Evolutionary conservation across 2,888 invertebrate species (phyloP), one percentile per base, ranked within the genome.

Genomic region (Chymomyza amoena): DNA sequence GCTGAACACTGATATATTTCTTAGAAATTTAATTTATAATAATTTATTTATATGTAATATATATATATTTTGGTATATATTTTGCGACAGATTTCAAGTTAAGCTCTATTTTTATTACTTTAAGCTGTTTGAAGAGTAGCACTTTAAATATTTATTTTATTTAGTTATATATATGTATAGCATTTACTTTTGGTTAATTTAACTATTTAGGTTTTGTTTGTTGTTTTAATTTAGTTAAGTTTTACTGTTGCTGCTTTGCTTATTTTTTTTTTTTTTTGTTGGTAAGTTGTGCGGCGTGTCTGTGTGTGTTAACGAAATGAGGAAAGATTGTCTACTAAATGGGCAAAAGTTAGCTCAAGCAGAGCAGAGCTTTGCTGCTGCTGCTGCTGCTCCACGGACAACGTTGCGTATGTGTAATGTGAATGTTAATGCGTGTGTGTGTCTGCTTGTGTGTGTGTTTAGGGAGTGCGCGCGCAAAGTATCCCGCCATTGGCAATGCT

Each of bases 271-370:
- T 65, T 54, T 15, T 60, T 66, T 68, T 61, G 61, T 61, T 61
- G 64, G 59, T 64, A 50, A 68, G 32, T 65, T 75, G 81, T 83
- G 80, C 82, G 75, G 79, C 77, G 77, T 74, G 76, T 72, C 70
- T 74, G 72, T 76, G 84, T 77, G 80, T 88, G 88, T 88, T 87
- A 87, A 87, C 88, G 87, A 88, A 88, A 88, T 81, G 88, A 88
- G 84, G 85, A 89, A 85, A 89, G 88, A 88, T 88, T 89, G 89
- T 88, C 88, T 89, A 88, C 88, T 88, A 79, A 87, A 76, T 81
- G 83, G 76, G 84, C 85, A 77, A 87, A 78, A 79, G 54, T 70
- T 61, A 65, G 20, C 72, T 57, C 70, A 70, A 73, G 65, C 72
- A 69, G 61, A 61, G 68, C 67, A 70, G 69, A 77, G 75, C 77